These are phyloP conservation scores for Boulengeromyrus knoepffleri DNA, from an alignment of 2,113 vertebrate species.

Conservation along the genomic window DNA sequence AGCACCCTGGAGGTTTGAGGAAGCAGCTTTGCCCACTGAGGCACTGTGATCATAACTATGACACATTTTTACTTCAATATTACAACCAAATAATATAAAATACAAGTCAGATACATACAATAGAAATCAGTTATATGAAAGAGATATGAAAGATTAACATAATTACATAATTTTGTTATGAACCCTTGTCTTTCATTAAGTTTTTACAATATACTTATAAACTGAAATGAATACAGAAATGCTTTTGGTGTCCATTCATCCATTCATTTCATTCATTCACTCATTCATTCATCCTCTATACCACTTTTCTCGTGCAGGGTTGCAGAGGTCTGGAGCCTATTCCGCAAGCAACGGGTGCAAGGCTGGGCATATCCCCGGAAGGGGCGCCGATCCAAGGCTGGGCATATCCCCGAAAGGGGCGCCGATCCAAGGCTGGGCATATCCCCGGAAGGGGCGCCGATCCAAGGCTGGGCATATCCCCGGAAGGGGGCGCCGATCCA, in stretches of 20 bases:
- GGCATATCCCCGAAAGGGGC: too few species aligned
- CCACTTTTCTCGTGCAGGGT: background rate
- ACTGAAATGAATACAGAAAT: background rate
- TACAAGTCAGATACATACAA: background rate
- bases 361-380: background rate
- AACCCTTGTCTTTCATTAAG: background rate
- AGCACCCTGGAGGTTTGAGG: background rate
- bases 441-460: too few species aligned
- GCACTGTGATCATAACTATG: background rate
- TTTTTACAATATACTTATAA: background rate
- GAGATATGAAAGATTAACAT: background rate
- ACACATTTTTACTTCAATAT: background rate
- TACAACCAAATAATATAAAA: background rate
- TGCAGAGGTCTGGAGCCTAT: background rate
- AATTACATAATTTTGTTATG: background rate
- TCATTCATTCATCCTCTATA: background rate
- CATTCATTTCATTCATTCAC: background rate
- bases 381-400: background rate
- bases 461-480: background rate
- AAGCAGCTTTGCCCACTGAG: background rate
- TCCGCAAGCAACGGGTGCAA: background rate
- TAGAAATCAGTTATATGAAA: background rate
- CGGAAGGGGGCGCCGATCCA: background rate
- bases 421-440: too few species aligned
- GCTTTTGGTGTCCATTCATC: background rate